Evolutionary conservation across 2,113 vertebrate species (phyloP).

Genomic region (Chloroceryle aenea): DNA sequence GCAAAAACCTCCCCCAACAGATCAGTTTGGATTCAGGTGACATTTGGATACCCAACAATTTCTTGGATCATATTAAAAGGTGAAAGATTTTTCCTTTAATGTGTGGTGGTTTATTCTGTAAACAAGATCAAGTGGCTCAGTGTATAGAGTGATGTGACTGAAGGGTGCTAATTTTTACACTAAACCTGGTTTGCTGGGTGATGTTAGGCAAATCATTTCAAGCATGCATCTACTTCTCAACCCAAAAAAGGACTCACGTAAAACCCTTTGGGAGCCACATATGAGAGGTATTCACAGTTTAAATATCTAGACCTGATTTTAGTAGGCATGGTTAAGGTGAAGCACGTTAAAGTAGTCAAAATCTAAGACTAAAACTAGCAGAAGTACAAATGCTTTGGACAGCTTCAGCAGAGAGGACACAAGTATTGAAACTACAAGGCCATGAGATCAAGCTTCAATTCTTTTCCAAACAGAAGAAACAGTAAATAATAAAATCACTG

Average conservation of each 20-base stretch:
- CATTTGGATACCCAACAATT: conserved; percentile 3
- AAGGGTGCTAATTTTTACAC: neutral
- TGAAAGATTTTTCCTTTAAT: neutral
- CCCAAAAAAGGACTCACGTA: neutral
- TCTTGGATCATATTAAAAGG: conserved; percentile 6
- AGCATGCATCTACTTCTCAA: neutral
- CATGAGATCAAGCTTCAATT: neutral
- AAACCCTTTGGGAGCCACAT: neutral
- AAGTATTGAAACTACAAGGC: neutral
- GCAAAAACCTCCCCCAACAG: neutral
- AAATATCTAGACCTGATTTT: neutral
- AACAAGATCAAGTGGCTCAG: neutral
- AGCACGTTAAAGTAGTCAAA: neutral
- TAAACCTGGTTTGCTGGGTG: neutral
- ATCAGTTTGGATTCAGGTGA: conserved; percentile 13
- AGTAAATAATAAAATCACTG: neutral
- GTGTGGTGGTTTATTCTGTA: neutral
- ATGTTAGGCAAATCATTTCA: conserved; percentile 23
- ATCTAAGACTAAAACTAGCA: neutral
- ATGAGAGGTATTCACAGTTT: neutral
- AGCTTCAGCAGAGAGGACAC: neutral
- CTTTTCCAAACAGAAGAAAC: neutral
- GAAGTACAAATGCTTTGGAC: neutral
- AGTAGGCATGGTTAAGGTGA: neutral
- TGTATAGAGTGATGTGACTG: neutral